phyloP scores from a whole-genome alignment of 92 coral and sea anemone species.

The Porites lobata region DNA sequence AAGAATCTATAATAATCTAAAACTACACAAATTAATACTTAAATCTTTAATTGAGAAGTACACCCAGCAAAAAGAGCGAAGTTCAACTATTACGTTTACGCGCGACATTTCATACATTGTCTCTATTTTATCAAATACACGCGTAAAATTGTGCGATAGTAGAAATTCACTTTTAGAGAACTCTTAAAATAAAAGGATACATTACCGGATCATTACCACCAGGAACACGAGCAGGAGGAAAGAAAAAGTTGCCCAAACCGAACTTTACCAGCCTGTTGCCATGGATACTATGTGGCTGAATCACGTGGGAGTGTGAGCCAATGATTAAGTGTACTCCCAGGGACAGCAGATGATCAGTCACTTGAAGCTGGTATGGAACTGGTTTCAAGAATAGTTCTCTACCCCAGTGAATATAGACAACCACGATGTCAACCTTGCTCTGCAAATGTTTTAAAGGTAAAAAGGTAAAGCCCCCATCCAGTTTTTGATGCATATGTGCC shows the following conservation, averaged over 20 bases:
- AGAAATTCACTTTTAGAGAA: no score
- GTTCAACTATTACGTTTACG: no score
- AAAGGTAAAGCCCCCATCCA: no score
- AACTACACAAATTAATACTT: no score
- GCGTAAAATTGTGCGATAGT: no score
- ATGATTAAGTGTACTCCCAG: constrained; percentile 66
- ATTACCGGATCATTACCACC: constrained; percentile 5
- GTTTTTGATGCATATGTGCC: no score
- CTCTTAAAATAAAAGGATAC: not conserved
- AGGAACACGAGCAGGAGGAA: not conserved
- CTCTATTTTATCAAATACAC: no score
- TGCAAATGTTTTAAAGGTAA: no score
- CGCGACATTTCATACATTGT: no score
- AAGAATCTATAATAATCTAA: no score
- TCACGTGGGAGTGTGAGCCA: constrained; percentile 69
- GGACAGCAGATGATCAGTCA: not conserved
- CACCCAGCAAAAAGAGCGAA: no score
- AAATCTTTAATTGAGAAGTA: no score
- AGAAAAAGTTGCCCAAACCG: constrained; percentile 72
- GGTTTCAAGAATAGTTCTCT: constrained; percentile 20
- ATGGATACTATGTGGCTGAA: constrained; percentile 55
- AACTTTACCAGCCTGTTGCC: constrained; percentile 38
- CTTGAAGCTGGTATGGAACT: constrained; percentile 27
- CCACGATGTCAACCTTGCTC: constrained; percentile 47
- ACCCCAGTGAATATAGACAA: constrained; percentile 81